These are phyloP conservation scores for Lepidonotus clava DNA, from an alignment of 2,888 invertebrate species.

Conservation along the genomic window DNA sequence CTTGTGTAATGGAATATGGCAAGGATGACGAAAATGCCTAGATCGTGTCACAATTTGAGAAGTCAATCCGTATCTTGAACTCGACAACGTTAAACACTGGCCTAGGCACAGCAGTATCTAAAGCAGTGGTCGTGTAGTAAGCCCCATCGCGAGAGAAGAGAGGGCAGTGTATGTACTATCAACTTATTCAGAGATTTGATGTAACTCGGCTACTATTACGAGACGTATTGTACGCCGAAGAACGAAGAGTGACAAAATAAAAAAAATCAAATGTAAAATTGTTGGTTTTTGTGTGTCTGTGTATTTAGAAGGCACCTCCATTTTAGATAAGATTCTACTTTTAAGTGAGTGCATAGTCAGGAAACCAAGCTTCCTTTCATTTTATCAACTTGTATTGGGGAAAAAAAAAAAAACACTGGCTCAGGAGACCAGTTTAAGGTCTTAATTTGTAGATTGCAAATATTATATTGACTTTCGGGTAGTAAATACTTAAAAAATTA, in stretches of 20 bases:
- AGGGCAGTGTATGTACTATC: not conserved
- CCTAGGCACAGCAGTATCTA: not conserved
- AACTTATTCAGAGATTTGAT: slow-evolving; percentile 26
- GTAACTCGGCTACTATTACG: slow-evolving; percentile 14
- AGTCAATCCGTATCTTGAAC: slow-evolving; percentile 42
- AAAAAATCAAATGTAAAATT: not conserved
- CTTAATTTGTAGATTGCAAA: no score
- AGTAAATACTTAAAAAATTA: no score
- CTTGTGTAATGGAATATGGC: not conserved
- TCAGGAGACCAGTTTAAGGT: no score
- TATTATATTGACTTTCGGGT: no score
- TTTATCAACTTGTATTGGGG: no score
- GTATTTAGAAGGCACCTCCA: no score
- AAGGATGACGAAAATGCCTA: not conserved
- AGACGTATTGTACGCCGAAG: not conserved
- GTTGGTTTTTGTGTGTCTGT: no score
- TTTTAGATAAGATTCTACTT: no score
- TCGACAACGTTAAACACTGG: slow-evolving; percentile 32
- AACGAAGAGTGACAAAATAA: slow-evolving; percentile 22
- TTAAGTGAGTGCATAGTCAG: no score
- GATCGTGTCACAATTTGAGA: slow-evolving; percentile 16
- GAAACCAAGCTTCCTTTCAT: no score
- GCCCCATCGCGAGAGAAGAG: not conserved
- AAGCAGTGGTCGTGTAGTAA: not conserved
- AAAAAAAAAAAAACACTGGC: no score